Evolutionary conservation across 2,888 invertebrate genomes (phyloP).

Genomic region (Empis stercorea): DNA sequence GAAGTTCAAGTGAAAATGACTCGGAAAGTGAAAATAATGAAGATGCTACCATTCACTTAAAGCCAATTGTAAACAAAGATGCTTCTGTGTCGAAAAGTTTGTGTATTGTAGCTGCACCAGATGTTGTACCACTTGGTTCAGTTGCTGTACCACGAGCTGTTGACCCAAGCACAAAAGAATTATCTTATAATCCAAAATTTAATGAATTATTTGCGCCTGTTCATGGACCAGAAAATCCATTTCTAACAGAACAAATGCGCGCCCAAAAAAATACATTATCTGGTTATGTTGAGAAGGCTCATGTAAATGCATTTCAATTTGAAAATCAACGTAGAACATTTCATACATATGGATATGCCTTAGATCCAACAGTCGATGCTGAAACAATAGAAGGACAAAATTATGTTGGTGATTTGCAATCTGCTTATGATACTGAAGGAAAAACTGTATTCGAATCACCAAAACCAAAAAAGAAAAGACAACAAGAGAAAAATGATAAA

Average conservation of each 20-base stretch:
- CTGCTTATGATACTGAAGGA: conserved; percentile 59
- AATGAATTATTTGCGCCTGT: conserved; percentile 89
- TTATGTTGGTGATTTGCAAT: conserved; percentile 46
- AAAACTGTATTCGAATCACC: conserved; percentile 86
- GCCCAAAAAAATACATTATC: conserved; percentile 83
- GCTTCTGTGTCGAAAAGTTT: conserved; percentile 48
- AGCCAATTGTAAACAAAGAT: conserved; percentile 43
- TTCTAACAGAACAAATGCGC: conserved; percentile 76
- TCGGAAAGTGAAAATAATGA: conserved; percentile 41
- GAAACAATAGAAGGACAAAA: conserved; percentile 37
- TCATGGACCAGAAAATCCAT: conserved; percentile 87
- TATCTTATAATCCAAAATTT: conserved; percentile 83
- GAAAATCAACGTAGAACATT: conserved; percentile 93
- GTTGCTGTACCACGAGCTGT: conserved; percentile 58
- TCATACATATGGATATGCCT: conserved; percentile 85
- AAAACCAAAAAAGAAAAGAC: conserved; percentile 63
- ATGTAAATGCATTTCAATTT: conserved; percentile 93
- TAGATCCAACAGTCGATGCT: conserved; percentile 78
- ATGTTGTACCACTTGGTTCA: conserved; percentile 65
- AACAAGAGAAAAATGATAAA: conserved; percentile 76
- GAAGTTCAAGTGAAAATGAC: conserved; percentile 49
- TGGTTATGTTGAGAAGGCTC: conserved; percentile 89
- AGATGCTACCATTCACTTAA: conserved; percentile 42
- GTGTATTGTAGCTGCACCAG: conserved; percentile 69
- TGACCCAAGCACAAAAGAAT: conserved; percentile 67